Base-by-base conservation (phyloP, 1,140 invertebrate species). In the Macrobrachium nipponense region DNA sequence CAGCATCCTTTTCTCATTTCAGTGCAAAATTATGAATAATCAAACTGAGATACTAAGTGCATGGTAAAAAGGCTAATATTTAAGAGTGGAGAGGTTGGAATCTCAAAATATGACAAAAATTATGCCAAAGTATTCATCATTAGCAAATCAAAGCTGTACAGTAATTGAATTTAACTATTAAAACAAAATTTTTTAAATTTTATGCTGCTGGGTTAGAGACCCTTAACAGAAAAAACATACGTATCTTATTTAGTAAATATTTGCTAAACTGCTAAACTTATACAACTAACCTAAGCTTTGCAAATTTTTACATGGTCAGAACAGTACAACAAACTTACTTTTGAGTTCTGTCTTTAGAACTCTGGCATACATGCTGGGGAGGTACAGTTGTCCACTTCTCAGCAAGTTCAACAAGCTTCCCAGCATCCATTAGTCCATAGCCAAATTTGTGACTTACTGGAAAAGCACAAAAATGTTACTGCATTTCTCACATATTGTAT, bases 361-460 rank as follows among this genome's bases (percentile, higher is more conserved):
- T 96, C 91, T 97, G 97, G 92, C 98, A 99, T 88, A 98, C 98
- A 90, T 98, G 97, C 91, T 99, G 98, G 23, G 96, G 95, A 4
- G 98, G 98, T n/a, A 99, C 97, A 17, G 94, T 95, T 6, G 94
- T 95, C 98, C 98, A 99, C 89, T 96, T 94, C 90, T 97, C 95
- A 5, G 98, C 98, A 86, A 98, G 91, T 68, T 93, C 94, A 0
- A 99, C 97, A 95, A 99, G 96, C 12, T 94, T 95, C n/a, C 95
- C 95, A 5, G 97, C 98, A 92, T 99, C 98, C 96, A 99, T 98
- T 23, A 99, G 91, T 18, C 98, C 98, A 91, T 99, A 99, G 14
- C 98, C 98, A 91, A 99, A 99, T 91, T 98, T 97, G 90, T 98
- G 97, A 89, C 96, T 97, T 27, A 98, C 96, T 94, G 90, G 79